Percentiles rank a stretch among this genome's conserved stretches.
These are phyloP conservation scores for Sceloporus tristichus DNA, from an alignment of 2,113 vertebrate genomes.

Conservation along the genomic window DNA sequence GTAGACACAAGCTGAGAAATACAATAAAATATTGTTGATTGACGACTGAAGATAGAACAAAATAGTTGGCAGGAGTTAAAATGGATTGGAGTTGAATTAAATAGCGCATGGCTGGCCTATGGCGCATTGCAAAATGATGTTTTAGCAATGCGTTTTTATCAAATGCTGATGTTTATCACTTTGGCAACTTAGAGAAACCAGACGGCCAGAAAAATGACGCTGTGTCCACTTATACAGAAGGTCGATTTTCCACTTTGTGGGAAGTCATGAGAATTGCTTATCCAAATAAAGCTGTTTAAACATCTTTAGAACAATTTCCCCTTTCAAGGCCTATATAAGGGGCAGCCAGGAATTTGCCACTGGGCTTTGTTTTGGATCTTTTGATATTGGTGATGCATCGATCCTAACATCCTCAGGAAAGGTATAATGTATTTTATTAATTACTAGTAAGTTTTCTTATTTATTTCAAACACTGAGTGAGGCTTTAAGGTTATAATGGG, in stretches of 20 bases:
- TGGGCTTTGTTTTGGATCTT: neutral
- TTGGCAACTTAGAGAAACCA: neutral
- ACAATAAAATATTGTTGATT: too few species aligned
- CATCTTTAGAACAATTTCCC: constrained; percentile 17
- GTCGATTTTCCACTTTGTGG: neutral
- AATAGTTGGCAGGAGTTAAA: neutral
- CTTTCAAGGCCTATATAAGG: constrained; percentile 30
- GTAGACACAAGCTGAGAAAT: too few species aligned
- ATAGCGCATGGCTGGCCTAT: neutral
- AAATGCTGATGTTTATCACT: neutral
- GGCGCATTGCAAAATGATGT: neutral
- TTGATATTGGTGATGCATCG: neutral
- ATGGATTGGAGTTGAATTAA: too few species aligned
- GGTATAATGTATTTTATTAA: neutral
- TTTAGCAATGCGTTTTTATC: neutral
- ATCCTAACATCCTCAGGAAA: neutral
- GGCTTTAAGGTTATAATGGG: neutral
- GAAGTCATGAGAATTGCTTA: neutral
- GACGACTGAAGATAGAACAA: too few species aligned
- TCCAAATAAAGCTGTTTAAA: constrained; percentile 7
- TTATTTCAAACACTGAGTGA: neutral
- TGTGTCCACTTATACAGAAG: neutral
- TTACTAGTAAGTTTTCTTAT: neutral
- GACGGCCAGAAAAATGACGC: neutral
- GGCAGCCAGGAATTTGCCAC: neutral